Percentiles rank a stretch among this genome's conserved stretches.
These are phyloP conservation scores for Trogon melanurus DNA, from an alignment of 2,113 vertebrate genomes.

Conservation along the genomic window DNA sequence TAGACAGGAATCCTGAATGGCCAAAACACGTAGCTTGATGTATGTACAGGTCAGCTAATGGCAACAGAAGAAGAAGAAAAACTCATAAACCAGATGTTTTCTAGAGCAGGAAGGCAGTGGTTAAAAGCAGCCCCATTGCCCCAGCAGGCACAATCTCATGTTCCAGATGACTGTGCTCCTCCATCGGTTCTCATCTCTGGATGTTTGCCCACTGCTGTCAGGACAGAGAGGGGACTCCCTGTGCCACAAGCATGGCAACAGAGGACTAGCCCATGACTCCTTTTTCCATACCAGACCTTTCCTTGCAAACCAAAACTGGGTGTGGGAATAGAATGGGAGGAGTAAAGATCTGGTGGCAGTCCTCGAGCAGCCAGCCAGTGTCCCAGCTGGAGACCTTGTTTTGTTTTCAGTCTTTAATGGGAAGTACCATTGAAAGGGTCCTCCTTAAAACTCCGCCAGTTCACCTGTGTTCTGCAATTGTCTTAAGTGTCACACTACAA, in stretches of 20 bases:
- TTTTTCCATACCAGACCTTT: not conserved
- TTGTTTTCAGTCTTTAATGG: not conserved
- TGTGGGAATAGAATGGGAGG: not conserved
- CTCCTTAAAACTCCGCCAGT: not conserved
- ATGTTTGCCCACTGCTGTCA: not conserved
- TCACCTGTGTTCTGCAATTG: not conserved
- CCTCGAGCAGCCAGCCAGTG: not conserved
- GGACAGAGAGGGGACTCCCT: not conserved
- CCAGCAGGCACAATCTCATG: not conserved
- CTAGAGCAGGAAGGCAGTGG: not conserved
- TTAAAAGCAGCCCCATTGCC: not conserved
- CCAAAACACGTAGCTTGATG: accelerated
- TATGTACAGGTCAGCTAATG: not conserved
- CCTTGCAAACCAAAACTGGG: not conserved
- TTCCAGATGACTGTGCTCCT: not conserved
- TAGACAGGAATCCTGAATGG: not conserved
- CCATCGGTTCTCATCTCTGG: accelerated
- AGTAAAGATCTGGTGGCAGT: not conserved
- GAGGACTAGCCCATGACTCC: not conserved
- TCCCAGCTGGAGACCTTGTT: not conserved
- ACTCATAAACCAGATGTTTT: not conserved
- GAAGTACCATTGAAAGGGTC: not conserved
- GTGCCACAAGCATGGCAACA: not conserved
- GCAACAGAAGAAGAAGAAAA: not conserved
- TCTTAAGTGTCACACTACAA: not conserved